phyloP scores from a whole-genome alignment of 2,113 vertebrate genomes.

The Lucifuga dentata region DNA sequence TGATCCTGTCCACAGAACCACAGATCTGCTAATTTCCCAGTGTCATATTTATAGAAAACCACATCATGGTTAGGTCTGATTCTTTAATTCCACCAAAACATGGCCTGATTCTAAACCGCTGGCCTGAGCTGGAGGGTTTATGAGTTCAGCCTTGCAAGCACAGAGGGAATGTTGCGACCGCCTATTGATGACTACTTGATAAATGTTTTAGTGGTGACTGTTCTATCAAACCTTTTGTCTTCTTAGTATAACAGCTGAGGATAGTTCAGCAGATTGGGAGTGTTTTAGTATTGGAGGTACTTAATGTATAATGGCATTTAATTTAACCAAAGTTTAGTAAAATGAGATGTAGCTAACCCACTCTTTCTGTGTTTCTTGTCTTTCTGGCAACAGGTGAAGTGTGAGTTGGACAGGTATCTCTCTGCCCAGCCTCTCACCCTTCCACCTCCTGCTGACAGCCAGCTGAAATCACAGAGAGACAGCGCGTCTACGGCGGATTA shows the following conservation, averaged over 20 bases:
- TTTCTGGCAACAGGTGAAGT: conserved; percentile 85
- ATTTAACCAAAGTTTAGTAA: background rate
- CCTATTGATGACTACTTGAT: conserved; percentile 88
- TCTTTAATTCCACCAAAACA: conserved; percentile 62
- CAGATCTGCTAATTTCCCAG: conserved; percentile 4
- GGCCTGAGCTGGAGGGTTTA: conserved; percentile 55
- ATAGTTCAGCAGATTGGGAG: conserved; percentile 4
- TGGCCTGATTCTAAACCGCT: conserved; percentile 22
- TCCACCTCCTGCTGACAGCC: conserved; percentile 36
- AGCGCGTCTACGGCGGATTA: conserved; percentile 89
- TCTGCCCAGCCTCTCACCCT: conserved; percentile 86
- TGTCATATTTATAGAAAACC: too few relatives aligned
- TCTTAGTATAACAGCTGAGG: conserved; percentile 51
- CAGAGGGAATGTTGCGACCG: conserved; percentile 90
- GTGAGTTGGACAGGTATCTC: conserved; percentile 97
- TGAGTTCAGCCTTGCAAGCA: conserved; percentile 86
- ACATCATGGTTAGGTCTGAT: background rate
- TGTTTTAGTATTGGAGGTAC: too few relatives aligned
- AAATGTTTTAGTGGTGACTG: conserved; percentile 92
- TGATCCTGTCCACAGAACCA: background rate
- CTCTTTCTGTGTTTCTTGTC: conserved; percentile 2
- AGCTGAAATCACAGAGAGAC: conserved; percentile 89
- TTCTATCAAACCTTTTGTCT: conserved; percentile 73
- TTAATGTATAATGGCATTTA: too few relatives aligned
- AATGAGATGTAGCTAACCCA: conserved; percentile 7